phyloP scores from a whole-genome alignment of 1,140 invertebrate genomes.

The Papilio polytes region DNA sequence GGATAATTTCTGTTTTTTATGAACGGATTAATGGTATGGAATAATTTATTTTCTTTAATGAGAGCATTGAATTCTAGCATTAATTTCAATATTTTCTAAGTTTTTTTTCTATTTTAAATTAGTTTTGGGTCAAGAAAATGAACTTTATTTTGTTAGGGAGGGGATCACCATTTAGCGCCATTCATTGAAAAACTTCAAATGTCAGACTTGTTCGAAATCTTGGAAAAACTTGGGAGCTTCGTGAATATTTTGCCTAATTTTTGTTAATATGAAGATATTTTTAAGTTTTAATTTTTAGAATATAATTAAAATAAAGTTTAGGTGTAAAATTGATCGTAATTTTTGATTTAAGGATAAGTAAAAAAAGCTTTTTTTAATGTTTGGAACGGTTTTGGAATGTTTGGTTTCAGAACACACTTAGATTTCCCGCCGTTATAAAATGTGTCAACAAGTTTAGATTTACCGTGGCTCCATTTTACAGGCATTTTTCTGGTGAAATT shows the following conservation, averaged over 20 bases:
- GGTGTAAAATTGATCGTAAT: background rate
- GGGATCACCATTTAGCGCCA: background rate
- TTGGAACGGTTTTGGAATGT: background rate
- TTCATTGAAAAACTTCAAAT: background rate
- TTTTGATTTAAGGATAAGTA: background rate
- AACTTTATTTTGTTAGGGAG: background rate
- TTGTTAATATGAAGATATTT: background rate
- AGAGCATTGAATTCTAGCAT: background rate
- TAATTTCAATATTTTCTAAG: background rate
- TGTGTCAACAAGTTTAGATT: conserved; percentile 8
- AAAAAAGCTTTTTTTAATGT: no score
- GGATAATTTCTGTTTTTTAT: background rate
- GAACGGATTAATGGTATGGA: background rate
- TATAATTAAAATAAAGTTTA: background rate
- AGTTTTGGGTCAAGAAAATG: background rate
- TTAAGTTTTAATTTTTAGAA: background rate
- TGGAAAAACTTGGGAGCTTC: background rate
- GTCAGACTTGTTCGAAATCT: background rate
- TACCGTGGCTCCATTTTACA: background rate
- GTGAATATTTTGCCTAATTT: background rate
- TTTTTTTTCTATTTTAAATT: background rate
- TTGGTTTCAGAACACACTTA: conserved; percentile 32
- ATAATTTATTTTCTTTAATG: background rate
- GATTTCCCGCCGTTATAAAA: conserved; percentile 33
- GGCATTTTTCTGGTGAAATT: background rate